Evolutionary conservation across 64 coral and sea anemone genomes (phyloP), one percentile per base, ranked within the genome.

Genomic region (Stylophora pistillata): DNA sequence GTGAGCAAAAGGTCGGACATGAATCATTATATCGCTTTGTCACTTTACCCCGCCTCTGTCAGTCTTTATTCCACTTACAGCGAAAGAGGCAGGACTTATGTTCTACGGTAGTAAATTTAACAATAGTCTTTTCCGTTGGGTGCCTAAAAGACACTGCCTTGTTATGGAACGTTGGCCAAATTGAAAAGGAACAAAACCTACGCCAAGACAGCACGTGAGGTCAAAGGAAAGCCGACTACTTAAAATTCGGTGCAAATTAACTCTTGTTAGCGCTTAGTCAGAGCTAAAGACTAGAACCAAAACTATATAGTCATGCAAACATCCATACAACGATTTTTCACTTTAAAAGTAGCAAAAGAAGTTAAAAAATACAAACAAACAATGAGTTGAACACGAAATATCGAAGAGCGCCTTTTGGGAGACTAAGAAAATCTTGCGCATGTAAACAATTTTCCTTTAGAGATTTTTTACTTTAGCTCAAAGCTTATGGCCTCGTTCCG

Each of bases 21-120:
- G 12, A 1, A 83, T n/a, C n/a, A n/a, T 83, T 83, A 52, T 20
- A 33, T 17, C 26, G 23, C 80, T 83, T 83, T 83, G 80, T 83
- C 25, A 20, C 12, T 83, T 47, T 11, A 27, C 80, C 68, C 80
- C 80, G 61, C 80, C 80, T 62, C 26, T 34, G 25, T 26, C 1
- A 13, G 18, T 23, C 4, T 69, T 68, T 27, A 68, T 52, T 83
- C 4, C 30, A 23, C 13, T 20, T 17, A 68, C 21, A 52, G 32
- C 5, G 27, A 47, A 10, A 18, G 68, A 47, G 58, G 59, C 61
- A 64, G 80, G 60, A 66, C 20, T n/a, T 15, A 23, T 52, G 18
- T 65, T 82, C 64, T 30, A 62, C 60, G 53, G 55, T 23, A 55
- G 53, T 26, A n/a, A 56, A 77, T 11, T 77, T 47, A 62, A 82